Evolutionary conservation across 64 coral and sea anemone species (phyloP), one percentile per base, ranked within the genome.

Genomic region (Montipora sp.): DNA sequence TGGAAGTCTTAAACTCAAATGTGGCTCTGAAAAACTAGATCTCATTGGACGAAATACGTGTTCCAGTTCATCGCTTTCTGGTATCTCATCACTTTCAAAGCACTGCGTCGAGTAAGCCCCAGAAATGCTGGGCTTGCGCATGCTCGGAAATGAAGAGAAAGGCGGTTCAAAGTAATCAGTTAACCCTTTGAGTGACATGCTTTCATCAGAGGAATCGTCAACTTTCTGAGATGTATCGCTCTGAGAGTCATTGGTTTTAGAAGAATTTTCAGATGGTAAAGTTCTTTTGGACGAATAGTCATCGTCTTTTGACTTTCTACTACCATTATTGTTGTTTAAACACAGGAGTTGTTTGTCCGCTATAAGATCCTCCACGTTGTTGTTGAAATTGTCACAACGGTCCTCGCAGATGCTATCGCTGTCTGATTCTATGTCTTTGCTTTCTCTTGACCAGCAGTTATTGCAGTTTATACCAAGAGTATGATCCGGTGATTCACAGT

Each of bases 21-120:
- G 51, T 7, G 91, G 91, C 66, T 93, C 91, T 20, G 91, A 93
- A 55, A 87, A 93, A 72, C 91, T 92, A 5, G 74, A 75, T 78
- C 90, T 22, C 59, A 93, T 87, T n/a, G 83, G 50, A 8, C 90
- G 81, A 27, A 84, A 84, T 16, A 63, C 7, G 15, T n/a, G 45
- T 18, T 16, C 47, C 9, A 69, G 44, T 15, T 84, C 81, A 36
- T 84, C 81, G 46, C 81, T 48, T 44, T 84, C 81, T 3, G 81
- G 81, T 2, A 84, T 84, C 45, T 84, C 81, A 16, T 84, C 81
- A 16, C 69, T 69, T 20, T 92, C 55, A 18, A 93, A 75, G 63
- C 82, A 93, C 24, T 87, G 76, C 22, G 91, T 93, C 5, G 91
- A 93, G 73, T 87, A 77, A 3, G 77, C 80, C 11, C 83, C 91